phyloP scores from a whole-genome alignment of 2,797 vertebrate species.

The Steatocranus sp. region DNA sequence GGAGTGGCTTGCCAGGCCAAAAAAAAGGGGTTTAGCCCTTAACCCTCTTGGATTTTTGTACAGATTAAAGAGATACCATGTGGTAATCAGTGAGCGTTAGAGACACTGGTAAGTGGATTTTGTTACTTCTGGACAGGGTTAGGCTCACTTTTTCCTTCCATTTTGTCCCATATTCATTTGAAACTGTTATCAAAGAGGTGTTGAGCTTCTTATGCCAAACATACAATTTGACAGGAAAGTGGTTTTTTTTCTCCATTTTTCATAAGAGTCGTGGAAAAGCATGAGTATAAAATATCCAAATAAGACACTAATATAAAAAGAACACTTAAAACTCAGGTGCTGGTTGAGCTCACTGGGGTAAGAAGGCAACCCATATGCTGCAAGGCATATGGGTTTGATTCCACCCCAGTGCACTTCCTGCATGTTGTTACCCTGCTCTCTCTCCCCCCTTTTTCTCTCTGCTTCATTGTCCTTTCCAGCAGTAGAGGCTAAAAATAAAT shows the following conservation, averaged over 20 bases:
- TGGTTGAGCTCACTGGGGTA: background rate
- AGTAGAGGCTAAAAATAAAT: background rate
- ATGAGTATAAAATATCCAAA: background rate
- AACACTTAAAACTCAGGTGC: background rate
- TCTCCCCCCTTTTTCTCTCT: background rate
- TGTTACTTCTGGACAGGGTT: background rate
- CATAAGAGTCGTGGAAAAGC: background rate
- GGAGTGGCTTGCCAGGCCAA: background rate
- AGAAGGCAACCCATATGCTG: background rate
- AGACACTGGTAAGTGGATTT: background rate
- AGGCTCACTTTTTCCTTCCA: background rate
- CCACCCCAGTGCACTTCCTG: background rate
- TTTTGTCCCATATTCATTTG: background rate
- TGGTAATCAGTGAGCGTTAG: background rate
- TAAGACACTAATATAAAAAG: background rate
- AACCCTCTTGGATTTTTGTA: background rate
- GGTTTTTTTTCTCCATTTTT: accelerated
- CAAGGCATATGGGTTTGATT: background rate
- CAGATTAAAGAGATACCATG: background rate
- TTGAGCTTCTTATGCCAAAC: background rate
- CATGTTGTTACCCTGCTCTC: background rate
- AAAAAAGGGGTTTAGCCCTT: background rate
- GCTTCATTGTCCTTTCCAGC: background rate
- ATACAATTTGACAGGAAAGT: background rate
- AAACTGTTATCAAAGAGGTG: background rate